Base-by-base conservation (phyloP, 92 coral and sea anemone genomes). In the Montipora capitata region DNA sequence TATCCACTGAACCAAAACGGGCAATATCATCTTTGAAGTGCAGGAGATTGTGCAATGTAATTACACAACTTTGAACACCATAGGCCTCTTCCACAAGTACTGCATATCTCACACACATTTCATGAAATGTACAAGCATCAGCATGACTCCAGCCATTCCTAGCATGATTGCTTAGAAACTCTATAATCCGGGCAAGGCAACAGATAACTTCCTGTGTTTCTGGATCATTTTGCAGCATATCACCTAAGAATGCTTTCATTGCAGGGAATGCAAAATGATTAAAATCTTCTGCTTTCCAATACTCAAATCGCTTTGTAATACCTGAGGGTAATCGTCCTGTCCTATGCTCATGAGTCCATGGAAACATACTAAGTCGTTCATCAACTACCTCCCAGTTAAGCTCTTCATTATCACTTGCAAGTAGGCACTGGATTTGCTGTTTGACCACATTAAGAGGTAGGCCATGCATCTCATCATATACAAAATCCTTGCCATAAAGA, bases 381-480 rank as follows among this genome's bases (percentile, higher is more conserved):
- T 92, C 92, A 62, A 92, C 92, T 74, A 87, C 78, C 68, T 87
- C 71, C 89, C 81, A 88, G 72, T 92, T 58, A 51, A 91, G 75
- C 13, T 75, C 84, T 66, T 58, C 95, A 84, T 68, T 14, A 9
- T 42, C 92, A 84, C 83, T 59, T 39, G 59, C 79, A 48, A 64
- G 67, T 38, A 84, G 40, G 3, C 40, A n/a, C 76, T 79, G 87
- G 27, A 92, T 88, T 20, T 83, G 90, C 59, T 80, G 75, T 72
- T 92, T 88, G 20, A 92, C 95, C 39, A 92, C 63, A 51, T 92
- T 92, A 54, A 92, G 88, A 9, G 90, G 82, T 20, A 92, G 57
- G 13, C 65, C 92, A 87, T 92, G 94, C 92, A 92, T 87, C 66
- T 92, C 91, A 78, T 92, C 90, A 75, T 77, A 92, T 5, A 92